A percentile compares a stretch with the other conserved stretches of the same genome.
These are phyloP conservation scores for Pachliopta kotzebuea DNA, from an alignment of 2,888 invertebrate genomes.

Conservation along the genomic window DNA sequence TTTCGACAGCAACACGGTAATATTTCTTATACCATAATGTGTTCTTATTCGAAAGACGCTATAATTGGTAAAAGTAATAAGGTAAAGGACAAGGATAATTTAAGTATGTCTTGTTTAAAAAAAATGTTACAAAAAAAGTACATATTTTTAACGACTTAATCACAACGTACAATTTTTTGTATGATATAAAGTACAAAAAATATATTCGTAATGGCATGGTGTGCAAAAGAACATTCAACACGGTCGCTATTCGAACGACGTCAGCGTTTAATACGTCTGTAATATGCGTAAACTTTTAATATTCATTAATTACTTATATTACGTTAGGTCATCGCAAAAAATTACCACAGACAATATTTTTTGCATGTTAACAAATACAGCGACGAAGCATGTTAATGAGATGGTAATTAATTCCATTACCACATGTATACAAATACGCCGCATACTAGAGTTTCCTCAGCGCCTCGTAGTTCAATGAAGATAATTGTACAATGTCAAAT, in stretches of 20 bases:
- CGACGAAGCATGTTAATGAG: conserved; percentile 12
- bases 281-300: conserved; percentile 20
- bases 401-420: conserved; percentile 23
- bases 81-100: too few species aligned
- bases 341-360: conserved; percentile 11
- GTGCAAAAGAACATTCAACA: neutral
- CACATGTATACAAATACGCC: neutral
- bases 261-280: conserved; percentile 28
- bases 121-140: too few species aligned
- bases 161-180: too few species aligned
- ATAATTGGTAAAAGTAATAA: too few species aligned
- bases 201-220: too few species aligned
- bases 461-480: conserved; percentile 1
- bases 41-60: too few species aligned
- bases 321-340: conserved; percentile 15
- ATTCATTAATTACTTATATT: conserved; percentile 17
- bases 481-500: conserved; percentile 1
- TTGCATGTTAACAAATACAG: conserved; percentile 22
- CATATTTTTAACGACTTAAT: too few species aligned
- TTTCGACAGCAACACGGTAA: too few species aligned
- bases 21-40: too few species aligned
- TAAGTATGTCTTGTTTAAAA: too few species aligned
- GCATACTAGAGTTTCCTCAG: conserved; percentile 1
- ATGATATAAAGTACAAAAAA: too few species aligned
- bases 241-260: neutral